Conservation (phyloP, 1,140 invertebrate species). For the Neotoxoptera formosana region DNA sequence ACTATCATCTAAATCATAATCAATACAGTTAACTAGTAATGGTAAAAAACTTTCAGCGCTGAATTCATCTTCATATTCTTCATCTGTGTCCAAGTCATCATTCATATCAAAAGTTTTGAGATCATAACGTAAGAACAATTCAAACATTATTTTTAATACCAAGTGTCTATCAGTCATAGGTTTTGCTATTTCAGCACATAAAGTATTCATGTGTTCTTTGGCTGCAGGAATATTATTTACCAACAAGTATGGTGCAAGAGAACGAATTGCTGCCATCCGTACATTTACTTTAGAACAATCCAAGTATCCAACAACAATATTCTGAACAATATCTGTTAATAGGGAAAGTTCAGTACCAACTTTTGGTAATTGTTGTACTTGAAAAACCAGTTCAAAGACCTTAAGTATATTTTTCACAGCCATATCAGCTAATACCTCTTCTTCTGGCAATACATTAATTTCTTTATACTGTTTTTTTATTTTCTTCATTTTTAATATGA, state of each 20-base stretch:
- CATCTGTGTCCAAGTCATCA: conserved; percentile 20
- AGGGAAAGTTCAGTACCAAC: conserved; percentile 13
- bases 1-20: conserved; percentile 29
- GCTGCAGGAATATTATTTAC: background rate
- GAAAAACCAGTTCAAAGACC: conserved; percentile 13
- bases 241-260: conserved; percentile 22
- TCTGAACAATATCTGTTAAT: conserved; percentile 51
- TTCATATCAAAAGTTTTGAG: conserved; percentile 6
- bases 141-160: conserved; percentile 41
- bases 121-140: conserved; percentile 38
- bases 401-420: conserved; percentile 19
- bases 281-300: background rate
- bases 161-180: background rate
- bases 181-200: conserved; percentile 30
- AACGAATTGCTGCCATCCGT: conserved; percentile 40
- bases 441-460: background rate
- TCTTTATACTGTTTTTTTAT: background rate
- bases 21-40: conserved; percentile 27
- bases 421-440: background rate
- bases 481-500: background rate
- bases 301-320: conserved; percentile 21
- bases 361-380: conserved; percentile 35
- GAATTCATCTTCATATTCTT: background rate
- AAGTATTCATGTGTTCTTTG: background rate
- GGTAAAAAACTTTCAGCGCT: background rate